Base-by-base conservation (phyloP, 1,140 invertebrate genomes). In the Drosophila simulans region DNA sequence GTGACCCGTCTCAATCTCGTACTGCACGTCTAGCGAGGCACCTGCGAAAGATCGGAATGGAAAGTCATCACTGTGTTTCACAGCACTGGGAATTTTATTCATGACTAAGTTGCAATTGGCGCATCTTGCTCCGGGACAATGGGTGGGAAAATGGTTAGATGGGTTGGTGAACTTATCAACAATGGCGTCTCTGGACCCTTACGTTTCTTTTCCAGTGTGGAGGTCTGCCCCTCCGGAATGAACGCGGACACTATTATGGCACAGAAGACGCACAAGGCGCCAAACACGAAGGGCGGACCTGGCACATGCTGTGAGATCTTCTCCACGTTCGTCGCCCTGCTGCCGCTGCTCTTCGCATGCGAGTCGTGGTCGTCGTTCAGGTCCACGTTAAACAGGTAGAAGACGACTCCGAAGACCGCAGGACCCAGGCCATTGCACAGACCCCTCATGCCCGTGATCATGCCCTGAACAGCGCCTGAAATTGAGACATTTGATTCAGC, bases 251-350 rank as follows among this genome's bases (percentile, higher is more conserved):
- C 97, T 64, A 98, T 93, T 82, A 99, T 94, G 34, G 99, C 99
- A 92, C 98, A 96, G 73, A 99, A 96, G 55, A 99, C 99, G 91
- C 99, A 94, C 89, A 99, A 94, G 54, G 98, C 97, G 59, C 99
- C 99, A 93, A 99, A 98, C 34, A 99, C 97, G 94, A 99, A 99
- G n/a, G 99, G 98, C 49, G 99, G 99, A n/a, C 99, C 99, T 48
- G 98, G 98, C 78, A 99, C 95, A 79, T 99, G 93, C 93, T 97
- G 94, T 37, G 92, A 92, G 59, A 94, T 80, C 59, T 74, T 92
- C 45, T 92, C 88, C 25, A 91, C 80, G 45, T 63, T 79, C 25
- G 81, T 74, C 31, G 81, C n/a, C 51, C 68, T 46, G 22, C 60
- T 70, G 55, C 62, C 59, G 42, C 48, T 65, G 62, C 42, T 82